Evolutionary conservation across 2,113 vertebrate species (phyloP), one percentile per base, ranked within the genome.

Genomic region (Lycocorax pyrrhopterus): DNA sequence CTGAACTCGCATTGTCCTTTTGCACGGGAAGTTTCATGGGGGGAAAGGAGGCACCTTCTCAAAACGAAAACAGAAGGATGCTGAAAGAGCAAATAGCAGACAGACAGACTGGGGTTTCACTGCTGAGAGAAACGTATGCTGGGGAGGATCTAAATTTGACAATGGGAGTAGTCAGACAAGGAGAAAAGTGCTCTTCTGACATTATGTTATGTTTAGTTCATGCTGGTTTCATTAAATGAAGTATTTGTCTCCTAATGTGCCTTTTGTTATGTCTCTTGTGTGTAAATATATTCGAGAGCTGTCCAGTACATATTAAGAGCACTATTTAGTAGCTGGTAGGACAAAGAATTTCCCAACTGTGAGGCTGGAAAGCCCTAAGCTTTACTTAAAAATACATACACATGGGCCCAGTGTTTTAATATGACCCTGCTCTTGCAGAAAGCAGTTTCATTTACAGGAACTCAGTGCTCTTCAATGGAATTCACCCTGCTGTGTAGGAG

Each of bases 221-320:
- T 77, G 90, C 96, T 94, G 93, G 89, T 97, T 96, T 97, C 94
- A 96, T 97, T 94, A 96, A 95, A 96, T 72, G 64, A 94, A 86
- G 71, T 82, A 91, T 98, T 97, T 95, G 96, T 97, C 97, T 97
- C 94, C 89, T 96, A 85, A 92, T 83, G 86, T 87, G 95, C 63
- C 95, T 97, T 96, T 95, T 98, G 94, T 96, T 97, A 96, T 96
- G 97, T 97, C 96, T 98, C 89, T 90, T 53, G 63, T 33, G 39
- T 72, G 94, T 96, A 97, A 93, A 97, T 93, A 90, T 66, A 89
- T 83, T 91, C 96, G 85, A 96, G 94, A 96, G 88, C 96, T 97
- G 94, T 95, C 96, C 77, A 10, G 94, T 86, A 94, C 60, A 41
- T 79, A 75, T 83, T 83, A 91, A 85, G 93, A 94, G 93, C 86